Conservation (phyloP, 2,888 invertebrate genomes). For the Prosapia bicincta region DNA sequence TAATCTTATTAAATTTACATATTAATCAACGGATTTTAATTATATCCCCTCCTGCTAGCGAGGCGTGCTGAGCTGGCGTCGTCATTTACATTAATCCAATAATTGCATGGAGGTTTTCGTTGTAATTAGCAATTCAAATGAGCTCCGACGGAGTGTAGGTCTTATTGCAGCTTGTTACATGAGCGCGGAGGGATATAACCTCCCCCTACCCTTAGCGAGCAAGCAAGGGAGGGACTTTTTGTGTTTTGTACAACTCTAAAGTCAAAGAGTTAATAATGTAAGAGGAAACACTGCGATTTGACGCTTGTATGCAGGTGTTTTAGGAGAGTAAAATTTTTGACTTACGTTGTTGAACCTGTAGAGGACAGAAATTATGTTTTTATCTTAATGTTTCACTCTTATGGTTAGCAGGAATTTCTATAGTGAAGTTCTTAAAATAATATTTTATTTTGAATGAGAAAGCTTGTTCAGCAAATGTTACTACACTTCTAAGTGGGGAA, state of each 20-base stretch:
- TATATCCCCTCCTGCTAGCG: conserved; percentile 61
- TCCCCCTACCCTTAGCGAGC: background rate
- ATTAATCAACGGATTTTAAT: conserved; percentile 98
- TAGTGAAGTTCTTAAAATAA: too few relatives aligned
- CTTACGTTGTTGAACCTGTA: too few relatives aligned
- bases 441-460: too few relatives aligned
- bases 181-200: conserved; percentile 14
- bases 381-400: too few relatives aligned
- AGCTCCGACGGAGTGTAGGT: conserved; percentile 45
- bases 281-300: background rate
- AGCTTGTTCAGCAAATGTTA: too few relatives aligned
- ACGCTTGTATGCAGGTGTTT: background rate
- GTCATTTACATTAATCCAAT: conserved; percentile 92
- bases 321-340: too few relatives aligned
- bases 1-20: conserved; percentile 98
- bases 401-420: too few relatives aligned
- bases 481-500: too few relatives aligned
- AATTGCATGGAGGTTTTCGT: conserved; percentile 79
- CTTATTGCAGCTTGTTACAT: conserved; percentile 23
- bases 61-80: conserved; percentile 49
- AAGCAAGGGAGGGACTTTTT: conserved; percentile 13
- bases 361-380: too few relatives aligned
- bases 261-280: background rate
- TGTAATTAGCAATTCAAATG: conserved; percentile 91
- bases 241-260: background rate